A percentile compares a stretch with the other conserved stretches of the same genome.
Conservation (phyloP, 30 jellyfish, hydroid and myxozoan genomes). For the Hydra vulgaris region DNA sequence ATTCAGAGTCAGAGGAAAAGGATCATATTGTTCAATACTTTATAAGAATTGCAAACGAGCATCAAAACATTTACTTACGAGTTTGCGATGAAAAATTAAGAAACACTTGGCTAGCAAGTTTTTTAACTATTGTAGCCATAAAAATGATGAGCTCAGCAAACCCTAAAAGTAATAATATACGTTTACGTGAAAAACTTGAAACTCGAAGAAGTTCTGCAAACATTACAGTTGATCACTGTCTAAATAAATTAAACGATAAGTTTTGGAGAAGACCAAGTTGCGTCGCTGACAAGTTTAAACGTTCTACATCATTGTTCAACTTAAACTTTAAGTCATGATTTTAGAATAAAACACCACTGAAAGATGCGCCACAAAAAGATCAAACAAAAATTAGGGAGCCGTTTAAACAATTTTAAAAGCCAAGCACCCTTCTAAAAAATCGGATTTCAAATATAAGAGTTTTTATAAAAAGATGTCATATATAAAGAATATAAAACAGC, state of each 20-base stretch:
- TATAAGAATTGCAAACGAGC: constrained; percentile 11
- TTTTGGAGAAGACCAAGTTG: background rate
- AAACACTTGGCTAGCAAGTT: constrained; percentile 25
- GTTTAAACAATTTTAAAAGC: no score
- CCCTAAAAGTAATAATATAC: background rate
- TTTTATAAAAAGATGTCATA: no score
- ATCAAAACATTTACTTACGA: background rate
- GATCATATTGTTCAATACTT: background rate
- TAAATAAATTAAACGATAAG: background rate
- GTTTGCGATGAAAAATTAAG: constrained; percentile 13
- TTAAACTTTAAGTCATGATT: no score
- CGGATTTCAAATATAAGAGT: no score
- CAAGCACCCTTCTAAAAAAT: no score
- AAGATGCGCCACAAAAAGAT: no score
- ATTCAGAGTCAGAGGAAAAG: constrained; percentile 10
- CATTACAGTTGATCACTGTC: background rate
- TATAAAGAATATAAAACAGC: no score
- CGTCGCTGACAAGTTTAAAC: background rate
- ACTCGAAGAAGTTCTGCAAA: background rate
- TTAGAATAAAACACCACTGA: no score
- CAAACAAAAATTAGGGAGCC: no score
- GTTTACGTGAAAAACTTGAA: background rate
- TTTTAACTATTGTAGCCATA: constrained; percentile 9
- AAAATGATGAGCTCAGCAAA: background rate
- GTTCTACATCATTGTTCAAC: background rate